Base-by-base conservation (phyloP, 2,113 vertebrate genomes). In the Dendropsophus ebraccatus region DNA sequence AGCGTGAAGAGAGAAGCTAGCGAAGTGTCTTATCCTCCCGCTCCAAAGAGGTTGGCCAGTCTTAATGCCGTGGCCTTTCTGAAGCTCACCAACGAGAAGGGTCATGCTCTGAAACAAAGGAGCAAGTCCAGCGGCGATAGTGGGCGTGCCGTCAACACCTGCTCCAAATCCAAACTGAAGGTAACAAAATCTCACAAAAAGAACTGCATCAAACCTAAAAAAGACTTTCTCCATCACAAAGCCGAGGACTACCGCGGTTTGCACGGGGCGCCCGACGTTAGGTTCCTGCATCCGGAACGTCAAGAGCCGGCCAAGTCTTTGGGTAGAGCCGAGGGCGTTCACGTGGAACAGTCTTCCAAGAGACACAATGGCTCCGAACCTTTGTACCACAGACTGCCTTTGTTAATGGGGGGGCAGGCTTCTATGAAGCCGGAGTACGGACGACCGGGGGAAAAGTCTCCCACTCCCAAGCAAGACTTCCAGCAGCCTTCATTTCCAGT, bases 1-100 rank as follows among this genome's bases (percentile, higher is more conserved):
- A 88, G 91, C 74, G 35, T 90, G n/a, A 93, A 92, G 62, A 89
- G 89, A 85, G 93, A 94, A 69, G 90, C 90, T 0, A 90, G 89
- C 28, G 91, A 88, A 28, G 0, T 90, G 81, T 83, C 91, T 83
- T 90, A 90, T 37, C 90, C 96, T 23, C 96, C 96, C 1, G 95
- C 96, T 69, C 97, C 97, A 50, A 96, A 97, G 88, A 96, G 98
- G 83, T 92, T 99, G 94, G 98, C 98, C 2, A 97, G 98, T 87
- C 95, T 99, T 62, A 99, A 97, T 0, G 98, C 98, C 0, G 97
- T 96, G 0, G 96, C 97, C 2, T 95, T 99, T 86, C 95, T 99
- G 87, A 99, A 95, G 91, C 94, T 99, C 90, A 97, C 96, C 73
- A 96, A 97, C 0, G 91, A 95, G 87, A 94, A 94, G 47, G 95